Base-by-base conservation (phyloP, 2,888 invertebrate species). In the Alviniconcha strummeri region DNA sequence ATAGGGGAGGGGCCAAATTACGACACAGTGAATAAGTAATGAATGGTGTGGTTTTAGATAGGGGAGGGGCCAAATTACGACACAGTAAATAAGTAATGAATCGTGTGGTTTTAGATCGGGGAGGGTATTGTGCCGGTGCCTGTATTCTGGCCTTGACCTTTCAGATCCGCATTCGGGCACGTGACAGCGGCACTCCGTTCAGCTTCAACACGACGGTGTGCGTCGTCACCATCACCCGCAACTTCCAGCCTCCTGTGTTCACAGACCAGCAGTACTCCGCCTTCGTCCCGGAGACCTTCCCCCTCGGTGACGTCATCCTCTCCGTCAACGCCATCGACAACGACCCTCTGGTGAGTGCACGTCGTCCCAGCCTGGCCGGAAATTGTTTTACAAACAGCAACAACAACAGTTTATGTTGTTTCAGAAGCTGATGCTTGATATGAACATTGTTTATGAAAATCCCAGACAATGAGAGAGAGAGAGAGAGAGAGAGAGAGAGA, bases 91-190 rank as follows among this genome's bases (percentile, higher is more conserved):
- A 36, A 36, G 36, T 36, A 36, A 36, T 36, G 36, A 36, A 36
- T 36, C 36, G 36, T 36, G 36, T 36, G 36, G 36, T 36, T 3
- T 36, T 36, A 36, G 36, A 36, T 36, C 36, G 36, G 36, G 36
- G 36, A 36, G 36, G 36, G 36, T 36, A 36, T 36, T 36, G 36
- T 36, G 36, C 36, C 36, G 36, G 36, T 36, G 36, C 36, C 36
- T 36, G 36, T 36, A 36, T 36, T 36, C 36, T 36, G 36, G 36
- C 3, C 36, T 36, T 36, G 36, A 36, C 13, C 74, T 86, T 88
- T 56, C 85, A 92, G 91, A 85, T 92, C 57, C 89, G 92, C 52
- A 90, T 92, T 9, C 86, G 89, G 79, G 91, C 92, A 8, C 84
- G 88, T 69, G 92, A 92, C 85, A 86, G 87, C 5, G 92, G 92